Evolutionary conservation across 2,113 vertebrate genomes (phyloP).

Genomic region (Psilopsiagon aurifrons): DNA sequence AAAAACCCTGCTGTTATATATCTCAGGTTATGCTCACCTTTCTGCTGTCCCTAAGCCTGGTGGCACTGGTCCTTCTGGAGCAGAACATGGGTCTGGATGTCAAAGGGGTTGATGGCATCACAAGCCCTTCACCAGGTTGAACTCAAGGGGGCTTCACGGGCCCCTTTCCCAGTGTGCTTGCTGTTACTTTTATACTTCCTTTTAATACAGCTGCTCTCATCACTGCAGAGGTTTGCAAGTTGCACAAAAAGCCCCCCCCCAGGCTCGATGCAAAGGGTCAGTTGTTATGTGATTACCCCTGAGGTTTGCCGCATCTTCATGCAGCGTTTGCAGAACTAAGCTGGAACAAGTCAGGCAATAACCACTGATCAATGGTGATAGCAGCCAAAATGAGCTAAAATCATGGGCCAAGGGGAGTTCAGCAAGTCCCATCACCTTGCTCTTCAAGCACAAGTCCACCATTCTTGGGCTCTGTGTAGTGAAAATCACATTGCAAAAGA

Average conservation of each 20-base stretch:
- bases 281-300: background rate
- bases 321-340: background rate
- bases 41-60: background rate
- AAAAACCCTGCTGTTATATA: background rate
- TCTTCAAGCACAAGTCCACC: background rate
- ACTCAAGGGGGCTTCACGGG: background rate
- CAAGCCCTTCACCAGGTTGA: background rate
- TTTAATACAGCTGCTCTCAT: background rate
- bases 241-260: background rate
- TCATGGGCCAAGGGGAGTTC: background rate
- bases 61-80: background rate
- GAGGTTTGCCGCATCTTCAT: background rate
- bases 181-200: background rate
- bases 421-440: too few species aligned
- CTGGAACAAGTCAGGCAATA: background rate
- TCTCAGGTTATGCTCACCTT: background rate
- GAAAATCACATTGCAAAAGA: background rate
- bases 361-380: fast-evolving
- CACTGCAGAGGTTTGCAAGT: too few species aligned
- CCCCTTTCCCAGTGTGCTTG: background rate
- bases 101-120: background rate
- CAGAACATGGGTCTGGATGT: background rate
- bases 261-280: too few species aligned
- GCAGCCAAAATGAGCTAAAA: background rate
- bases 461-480: fast-evolving